Conservation (phyloP, 2,888 invertebrate species). For the Belgica antarctica region DNA sequence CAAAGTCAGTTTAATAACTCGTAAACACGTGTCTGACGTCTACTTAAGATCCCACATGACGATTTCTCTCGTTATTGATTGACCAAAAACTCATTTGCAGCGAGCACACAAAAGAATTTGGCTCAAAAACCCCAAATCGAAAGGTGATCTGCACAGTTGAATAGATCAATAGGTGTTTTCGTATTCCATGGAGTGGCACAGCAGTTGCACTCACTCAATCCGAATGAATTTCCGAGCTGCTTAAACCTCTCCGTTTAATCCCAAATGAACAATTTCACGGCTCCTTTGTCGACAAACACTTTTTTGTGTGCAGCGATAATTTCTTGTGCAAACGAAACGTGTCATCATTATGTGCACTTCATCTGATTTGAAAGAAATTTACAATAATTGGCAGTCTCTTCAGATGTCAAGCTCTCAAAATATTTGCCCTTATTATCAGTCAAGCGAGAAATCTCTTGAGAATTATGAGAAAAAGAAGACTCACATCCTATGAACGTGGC, state of each 20-base stretch:
- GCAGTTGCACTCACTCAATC: slow-evolving; percentile 19
- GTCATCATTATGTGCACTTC: not conserved
- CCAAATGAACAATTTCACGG: slow-evolving; percentile 39
- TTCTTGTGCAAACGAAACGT: not conserved
- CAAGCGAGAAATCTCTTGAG: slow-evolving; percentile 21
- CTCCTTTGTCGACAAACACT: not conserved
- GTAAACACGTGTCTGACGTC: slow-evolving; percentile 39
- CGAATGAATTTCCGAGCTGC: not conserved
- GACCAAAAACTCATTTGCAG: no score
- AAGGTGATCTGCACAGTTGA: not conserved
- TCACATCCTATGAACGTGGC: no score
- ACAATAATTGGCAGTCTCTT: slow-evolving; percentile 1
- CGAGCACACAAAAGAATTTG: not conserved
- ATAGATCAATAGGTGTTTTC: slow-evolving; percentile 5
- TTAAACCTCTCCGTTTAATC: not conserved
- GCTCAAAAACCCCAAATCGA: slow-evolving; percentile 15
- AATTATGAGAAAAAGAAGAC: no score
- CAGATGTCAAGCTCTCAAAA: no score
- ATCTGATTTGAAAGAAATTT: no score
- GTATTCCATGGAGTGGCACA: not conserved
- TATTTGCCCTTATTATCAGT: slow-evolving; percentile 22
- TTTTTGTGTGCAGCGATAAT: no score
- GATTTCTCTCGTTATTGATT: not conserved
- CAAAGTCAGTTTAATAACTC: slow-evolving; percentile 30
- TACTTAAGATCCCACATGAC: slow-evolving; percentile 27